Evolutionary conservation across 2,113 vertebrate species (phyloP).

Genomic region (Ctenomys sociabilis): DNA sequence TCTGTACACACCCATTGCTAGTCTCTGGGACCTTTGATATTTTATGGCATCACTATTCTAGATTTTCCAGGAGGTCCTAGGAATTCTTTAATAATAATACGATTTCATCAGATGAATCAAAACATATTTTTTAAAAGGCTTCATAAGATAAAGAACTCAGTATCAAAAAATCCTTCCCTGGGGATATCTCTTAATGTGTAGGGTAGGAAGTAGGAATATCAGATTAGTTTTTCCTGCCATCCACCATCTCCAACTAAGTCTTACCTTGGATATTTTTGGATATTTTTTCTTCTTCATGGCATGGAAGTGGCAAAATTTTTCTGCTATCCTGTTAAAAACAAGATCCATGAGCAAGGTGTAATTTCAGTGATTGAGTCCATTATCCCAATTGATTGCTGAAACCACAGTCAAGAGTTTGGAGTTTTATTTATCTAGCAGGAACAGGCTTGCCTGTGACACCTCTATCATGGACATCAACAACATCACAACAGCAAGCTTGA

Average conservation of each 20-base stretch:
- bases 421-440: background rate
- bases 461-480: background rate
- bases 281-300: background rate
- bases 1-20: background rate
- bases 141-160: background rate
- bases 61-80: background rate
- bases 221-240: background rate
- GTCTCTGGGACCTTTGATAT: background rate
- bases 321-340: background rate
- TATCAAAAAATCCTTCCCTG: background rate
- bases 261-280: background rate
- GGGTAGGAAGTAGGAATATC: background rate
- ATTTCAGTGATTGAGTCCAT: background rate
- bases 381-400: background rate
- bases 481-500: background rate
- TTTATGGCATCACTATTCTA: background rate
- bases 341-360: background rate
- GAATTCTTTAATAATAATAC: conserved; percentile 19
- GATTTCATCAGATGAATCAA: conserved; percentile 1
- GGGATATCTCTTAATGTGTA: background rate
- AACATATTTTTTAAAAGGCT: background rate
- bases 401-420: background rate
- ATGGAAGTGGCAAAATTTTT: background rate
- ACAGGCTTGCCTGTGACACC: background rate
- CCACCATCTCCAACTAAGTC: background rate